Percentiles rank a stretch among this genome's conserved stretches.
Evolutionary conservation across 2,888 invertebrate genomes (phyloP).

Genomic region (Eilema caniola): DNA sequence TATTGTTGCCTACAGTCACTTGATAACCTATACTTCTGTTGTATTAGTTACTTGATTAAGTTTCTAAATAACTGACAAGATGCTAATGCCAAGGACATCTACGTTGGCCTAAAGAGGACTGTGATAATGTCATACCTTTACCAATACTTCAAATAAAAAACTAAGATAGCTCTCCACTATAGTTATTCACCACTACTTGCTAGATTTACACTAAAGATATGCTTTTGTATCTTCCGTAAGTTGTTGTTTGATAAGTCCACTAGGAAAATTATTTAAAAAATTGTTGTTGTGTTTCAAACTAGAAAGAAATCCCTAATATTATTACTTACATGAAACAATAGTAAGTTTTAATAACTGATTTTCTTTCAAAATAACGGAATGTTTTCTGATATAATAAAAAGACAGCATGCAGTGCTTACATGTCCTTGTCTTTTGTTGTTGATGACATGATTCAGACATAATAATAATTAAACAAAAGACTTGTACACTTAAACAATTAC

Average conservation of each 20-base stretch:
- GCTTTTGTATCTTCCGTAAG: too few relatives aligned
- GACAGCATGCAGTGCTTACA: conserved; percentile 11
- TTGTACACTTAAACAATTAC: conserved; percentile 22
- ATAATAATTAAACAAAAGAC: conserved; percentile 46
- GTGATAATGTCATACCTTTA: not conserved
- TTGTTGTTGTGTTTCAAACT: not conserved
- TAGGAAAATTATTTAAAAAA: not conserved
- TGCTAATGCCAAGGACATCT: not conserved
- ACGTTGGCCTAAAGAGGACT: not conserved
- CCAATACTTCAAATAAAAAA: not conserved
- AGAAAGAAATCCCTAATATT: not conserved
- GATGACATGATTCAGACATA: conserved; percentile 35
- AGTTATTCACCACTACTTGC: not conserved
- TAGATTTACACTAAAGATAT: not conserved
- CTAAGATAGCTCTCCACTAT: not conserved
- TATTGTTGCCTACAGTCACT: not conserved
- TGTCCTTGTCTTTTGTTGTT: conserved; percentile 32
- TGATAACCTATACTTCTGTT: not conserved
- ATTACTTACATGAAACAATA: not conserved
- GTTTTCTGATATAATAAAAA: conserved; percentile 5
- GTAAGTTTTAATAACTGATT: not conserved
- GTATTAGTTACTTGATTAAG: not conserved
- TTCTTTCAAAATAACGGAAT: not conserved
- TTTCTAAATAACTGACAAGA: not conserved
- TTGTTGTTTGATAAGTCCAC: not conserved